A percentile compares a stretch with the other conserved stretches of the same genome.
phyloP scores from a whole-genome alignment of 1,140 invertebrate genomes.

The Drosophila takahashii region DNA sequence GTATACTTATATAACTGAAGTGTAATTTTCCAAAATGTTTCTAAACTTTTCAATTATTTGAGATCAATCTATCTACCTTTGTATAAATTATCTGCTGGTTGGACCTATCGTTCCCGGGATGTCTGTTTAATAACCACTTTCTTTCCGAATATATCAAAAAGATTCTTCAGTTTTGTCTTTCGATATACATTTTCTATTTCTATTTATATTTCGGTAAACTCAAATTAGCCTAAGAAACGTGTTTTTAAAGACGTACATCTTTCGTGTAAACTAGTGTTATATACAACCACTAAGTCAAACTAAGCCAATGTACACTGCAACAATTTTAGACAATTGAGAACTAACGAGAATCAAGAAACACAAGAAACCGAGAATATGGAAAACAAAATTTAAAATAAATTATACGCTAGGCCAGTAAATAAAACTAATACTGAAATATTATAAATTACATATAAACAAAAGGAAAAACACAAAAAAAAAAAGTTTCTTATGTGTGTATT shows the following conservation, averaged over 20 bases:
- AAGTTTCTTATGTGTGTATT: slow-evolving; percentile 73
- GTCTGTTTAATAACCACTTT: background rate
- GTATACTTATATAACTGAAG: no score
- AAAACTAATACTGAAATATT: slow-evolving; percentile 32
- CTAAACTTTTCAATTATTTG: background rate
- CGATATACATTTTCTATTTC: slow-evolving; percentile 4
- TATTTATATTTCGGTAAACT: slow-evolving; percentile 18
- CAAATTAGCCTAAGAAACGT: slow-evolving; percentile 8
- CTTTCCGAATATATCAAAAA: background rate
- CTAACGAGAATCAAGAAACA: slow-evolving; percentile 23
- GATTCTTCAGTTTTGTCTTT: background rate
- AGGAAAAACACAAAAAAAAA: slow-evolving; percentile 16
- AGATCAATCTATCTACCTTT: no score
- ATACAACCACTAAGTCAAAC: slow-evolving; percentile 47
- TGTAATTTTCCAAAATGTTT: no score
- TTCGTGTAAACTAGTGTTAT: slow-evolving; percentile 25
- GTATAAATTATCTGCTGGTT: background rate
- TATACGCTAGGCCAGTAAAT: slow-evolving; percentile 39
- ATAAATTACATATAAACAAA: slow-evolving; percentile 19
- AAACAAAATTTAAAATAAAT: slow-evolving; percentile 27
- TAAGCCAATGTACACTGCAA: slow-evolving; percentile 54
- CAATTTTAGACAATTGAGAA: slow-evolving; percentile 48
- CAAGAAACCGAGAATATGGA: slow-evolving; percentile 10
- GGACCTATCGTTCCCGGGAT: background rate
- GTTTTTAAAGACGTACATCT: slow-evolving; percentile 13